Base-by-base conservation (phyloP, 2,797 vertebrate genomes). In the Gymnocypris eckloni region DNA sequence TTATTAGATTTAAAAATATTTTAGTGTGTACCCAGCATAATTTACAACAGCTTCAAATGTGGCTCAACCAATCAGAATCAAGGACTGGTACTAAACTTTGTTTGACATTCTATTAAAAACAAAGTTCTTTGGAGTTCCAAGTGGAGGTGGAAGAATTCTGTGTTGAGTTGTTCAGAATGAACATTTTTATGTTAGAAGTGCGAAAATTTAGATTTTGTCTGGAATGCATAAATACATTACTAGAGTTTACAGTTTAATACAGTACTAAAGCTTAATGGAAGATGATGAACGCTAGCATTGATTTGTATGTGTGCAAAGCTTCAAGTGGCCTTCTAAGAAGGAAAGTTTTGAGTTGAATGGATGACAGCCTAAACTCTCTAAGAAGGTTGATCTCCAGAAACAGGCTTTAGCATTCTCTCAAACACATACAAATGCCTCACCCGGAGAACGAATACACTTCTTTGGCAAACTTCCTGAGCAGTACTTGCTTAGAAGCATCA, bases 361-460 rank as follows among this genome's bases (percentile, higher is more conserved):
- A n/a, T 33, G 25, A 50, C 5, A 37, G 52, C 28, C 20, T 66
- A 50, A 80, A 50, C 28, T 67, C 78, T 67, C 11, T 11, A 75
- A 43, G 20, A 67, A 39, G 15, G 28, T n/a, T 9, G 28, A 70
- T 71, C 79, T 81, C 54, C 54, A 75, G 41, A 45, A 83, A 61
- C 33, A 10, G 37, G 39, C 25, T 41, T 25, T 6, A 72, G 8
- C 39, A 22, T n/a, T 70, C 9, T 37, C 67, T 39, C 50, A 75
- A 9, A 76, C 18, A 73, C 70, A 54, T 6, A 22, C 6, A 56
- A 12, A 54, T 7, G 43, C 48, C 95, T 91, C 81, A 99, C 98
- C 98, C 97, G 0, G 98, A 98, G 92, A 99, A 99, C 0, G 96
- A 96, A 93, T 98, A 99, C 78, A 99, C 98, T 91, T 99, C 98